These are phyloP conservation scores for Automeris io DNA, from an alignment of 2,888 invertebrate genomes.

Conservation along the genomic window DNA sequence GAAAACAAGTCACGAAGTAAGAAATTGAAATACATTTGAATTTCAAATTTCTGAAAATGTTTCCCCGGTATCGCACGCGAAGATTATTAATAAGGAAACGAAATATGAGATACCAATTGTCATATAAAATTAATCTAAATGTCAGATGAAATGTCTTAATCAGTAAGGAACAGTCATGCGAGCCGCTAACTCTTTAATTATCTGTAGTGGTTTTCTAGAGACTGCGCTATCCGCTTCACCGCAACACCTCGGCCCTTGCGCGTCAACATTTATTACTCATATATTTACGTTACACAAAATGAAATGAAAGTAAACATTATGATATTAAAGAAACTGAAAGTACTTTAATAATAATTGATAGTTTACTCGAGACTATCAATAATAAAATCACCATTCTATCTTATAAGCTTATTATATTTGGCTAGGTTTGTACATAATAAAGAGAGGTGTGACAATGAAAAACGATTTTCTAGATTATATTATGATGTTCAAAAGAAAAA, in stretches of 20 bases:
- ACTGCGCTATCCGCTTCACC: constrained; percentile 55
- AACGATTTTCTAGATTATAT: too few relatives aligned
- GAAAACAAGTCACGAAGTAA: constrained; percentile 24
- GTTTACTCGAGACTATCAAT: too few relatives aligned
- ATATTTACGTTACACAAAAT: constrained; percentile 36
- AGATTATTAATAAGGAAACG: constrained; percentile 16
- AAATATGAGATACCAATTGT: constrained; percentile 16
- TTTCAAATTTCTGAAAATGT: constrained; percentile 24
- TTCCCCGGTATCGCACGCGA: constrained; percentile 14
- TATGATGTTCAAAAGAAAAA: too few relatives aligned
- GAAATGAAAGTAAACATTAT: constrained; percentile 23
- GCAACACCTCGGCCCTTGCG: constrained; percentile 29
- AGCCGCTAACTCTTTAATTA: constrained; percentile 59
- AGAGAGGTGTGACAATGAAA: too few relatives aligned
- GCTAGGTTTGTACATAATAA: too few relatives aligned
- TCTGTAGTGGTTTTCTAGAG: constrained; percentile 58
- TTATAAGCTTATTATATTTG: too few relatives aligned
- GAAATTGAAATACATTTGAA: constrained; percentile 27
- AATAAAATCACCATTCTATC: too few relatives aligned
- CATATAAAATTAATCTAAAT: constrained; percentile 22
- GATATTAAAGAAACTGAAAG: constrained; percentile 4
- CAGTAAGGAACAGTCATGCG: constrained; percentile 53
- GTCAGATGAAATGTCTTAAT: constrained; percentile 43
- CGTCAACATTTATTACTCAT: constrained; percentile 62
- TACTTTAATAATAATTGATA: too few relatives aligned